Evolutionary conservation across 1,140 invertebrate genomes (phyloP).

Genomic region (Amyelois transitella): DNA sequence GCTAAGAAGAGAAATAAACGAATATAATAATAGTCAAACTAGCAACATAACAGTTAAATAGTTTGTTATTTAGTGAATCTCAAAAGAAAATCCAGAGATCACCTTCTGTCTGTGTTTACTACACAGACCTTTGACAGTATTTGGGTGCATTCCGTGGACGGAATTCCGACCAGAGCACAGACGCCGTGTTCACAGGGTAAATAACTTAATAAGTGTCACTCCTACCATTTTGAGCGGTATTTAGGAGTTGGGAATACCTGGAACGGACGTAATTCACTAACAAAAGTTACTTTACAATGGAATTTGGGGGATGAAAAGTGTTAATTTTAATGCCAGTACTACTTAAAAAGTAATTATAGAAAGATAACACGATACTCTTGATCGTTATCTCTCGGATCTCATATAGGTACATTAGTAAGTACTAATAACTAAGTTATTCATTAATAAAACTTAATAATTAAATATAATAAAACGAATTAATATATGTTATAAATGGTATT

Average conservation of each 20-base stretch:
- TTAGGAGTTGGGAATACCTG: slow-evolving; percentile 3
- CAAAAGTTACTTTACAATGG: neutral
- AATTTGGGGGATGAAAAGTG: too few relatives aligned
- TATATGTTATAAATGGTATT: too few relatives aligned
- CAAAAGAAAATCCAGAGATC: neutral
- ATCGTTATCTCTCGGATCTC: too few relatives aligned
- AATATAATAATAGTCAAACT: too few relatives aligned
- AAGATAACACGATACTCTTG: too few relatives aligned
- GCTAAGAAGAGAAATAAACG: too few relatives aligned
- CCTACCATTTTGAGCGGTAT: slow-evolving; percentile 11
- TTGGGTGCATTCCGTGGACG: slow-evolving; percentile 53
- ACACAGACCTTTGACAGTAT: slow-evolving; percentile 3
- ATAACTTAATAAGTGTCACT: slow-evolving; percentile 57
- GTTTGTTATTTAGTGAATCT: neutral
- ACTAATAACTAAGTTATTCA: too few relatives aligned
- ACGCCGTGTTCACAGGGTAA: slow-evolving; percentile 38
- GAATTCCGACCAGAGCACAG: slow-evolving; percentile 33
- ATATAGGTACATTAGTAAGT: too few relatives aligned
- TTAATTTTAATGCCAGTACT: too few relatives aligned
- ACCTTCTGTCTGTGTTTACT: neutral
- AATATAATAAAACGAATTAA: too few relatives aligned
- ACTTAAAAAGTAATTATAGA: too few relatives aligned
- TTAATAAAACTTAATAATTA: too few relatives aligned
- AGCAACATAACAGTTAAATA: neutral
- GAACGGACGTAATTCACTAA: neutral